Evolutionary conservation across 2,113 vertebrate species (phyloP), one percentile per base, ranked within the genome.

Genomic region (Carassius gibelio): DNA sequence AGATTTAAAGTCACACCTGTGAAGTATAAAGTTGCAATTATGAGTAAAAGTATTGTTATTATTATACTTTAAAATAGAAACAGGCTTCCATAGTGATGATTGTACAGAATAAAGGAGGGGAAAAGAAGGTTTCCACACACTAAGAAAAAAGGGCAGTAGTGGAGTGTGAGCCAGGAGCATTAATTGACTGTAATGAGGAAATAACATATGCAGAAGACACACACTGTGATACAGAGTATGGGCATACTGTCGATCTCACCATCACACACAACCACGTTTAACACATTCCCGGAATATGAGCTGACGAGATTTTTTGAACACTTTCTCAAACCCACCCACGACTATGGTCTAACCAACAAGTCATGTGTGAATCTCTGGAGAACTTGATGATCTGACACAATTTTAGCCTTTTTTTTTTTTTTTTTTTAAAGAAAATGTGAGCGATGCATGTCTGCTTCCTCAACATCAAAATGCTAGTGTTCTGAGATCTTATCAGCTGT

Each of bases 121-220:
- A n/a, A 6, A 48, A n/a, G 8, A 48, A 82, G 36, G 50, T 83
- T 88, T 71, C 64, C 74, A 91, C 86, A 89, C 88, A 75, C 59
- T 30, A 21, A 82, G 45, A 57, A 71, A 77, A 86, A 62, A 82
- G 74, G n/a, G 59, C 86, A 88, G 86, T 89, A 84, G 88, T 76
- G 87, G 82, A 68, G 86, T 91, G 84, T 88, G 89, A 59, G 92
- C 92, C 89, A 88, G 84, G 86, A 93, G 93, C 91, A 88, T 92
- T 92, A 92, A 93, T 91, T 92, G 91, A 88, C 89, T 93, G 91
- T 94, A 94, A 94, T 92, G 92, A 94, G 94, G 92, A 91, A 93
- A 92, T 90, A 92, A 92, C 91, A 89, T 91, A 92, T 92, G 92
- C 91, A 92, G 90, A 89, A 83, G 89, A 88, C 88, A 91, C 92